Base-by-base conservation (phyloP, 2,113 vertebrate species). In the Peromyscus leucopus region DNA sequence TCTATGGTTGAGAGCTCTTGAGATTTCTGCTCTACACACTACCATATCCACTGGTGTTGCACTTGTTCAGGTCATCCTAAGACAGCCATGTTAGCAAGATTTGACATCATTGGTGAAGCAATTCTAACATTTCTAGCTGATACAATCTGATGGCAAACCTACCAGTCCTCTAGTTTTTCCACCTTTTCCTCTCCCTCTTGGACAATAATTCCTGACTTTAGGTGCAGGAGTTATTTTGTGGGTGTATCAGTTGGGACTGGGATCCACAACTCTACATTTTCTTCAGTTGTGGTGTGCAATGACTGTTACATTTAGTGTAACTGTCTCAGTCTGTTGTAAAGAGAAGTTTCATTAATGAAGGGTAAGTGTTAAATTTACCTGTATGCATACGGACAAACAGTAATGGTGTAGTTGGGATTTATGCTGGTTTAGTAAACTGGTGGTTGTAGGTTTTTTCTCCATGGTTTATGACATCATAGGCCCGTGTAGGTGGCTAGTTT, bases 151-250 rank as follows among this genome's bases (percentile, higher is more conserved):
- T 22, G 11, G 39, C 72, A 42, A 75, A 42, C 5, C 42, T 75
- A 10, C 72, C 42, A 3, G n/a, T 33, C 19, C 3, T 11, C 19
- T 74, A 19, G 72, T 10, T 7, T 22, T 74, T 39, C 8, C 3
- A 39, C 1, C 0, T 3, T 74, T 39, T 74, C 1, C 19, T 24
- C 72, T 11, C 10, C 1, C 11, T 42, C 42, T 42, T 4, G 21
- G 21, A 26, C 22, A 75, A 75, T 75, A 39, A 42, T 42, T 2
- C n/a, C 22, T 75, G 22, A 75, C 21, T 4, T 24, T 42, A 75
- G 39, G 3, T 42, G 4, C 22, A 75, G 10, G 21, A 75, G 72
- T 42, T 42, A 9, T 22, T 75, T 39, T 74, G 71, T 39, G 10
- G 7, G 19, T 22, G 39, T 39, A n/a, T 39, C 9, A 42, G 0